Evolutionary conservation across 1,140 invertebrate species (phyloP).

Genomic region (Alviniconcha marisindica): DNA sequence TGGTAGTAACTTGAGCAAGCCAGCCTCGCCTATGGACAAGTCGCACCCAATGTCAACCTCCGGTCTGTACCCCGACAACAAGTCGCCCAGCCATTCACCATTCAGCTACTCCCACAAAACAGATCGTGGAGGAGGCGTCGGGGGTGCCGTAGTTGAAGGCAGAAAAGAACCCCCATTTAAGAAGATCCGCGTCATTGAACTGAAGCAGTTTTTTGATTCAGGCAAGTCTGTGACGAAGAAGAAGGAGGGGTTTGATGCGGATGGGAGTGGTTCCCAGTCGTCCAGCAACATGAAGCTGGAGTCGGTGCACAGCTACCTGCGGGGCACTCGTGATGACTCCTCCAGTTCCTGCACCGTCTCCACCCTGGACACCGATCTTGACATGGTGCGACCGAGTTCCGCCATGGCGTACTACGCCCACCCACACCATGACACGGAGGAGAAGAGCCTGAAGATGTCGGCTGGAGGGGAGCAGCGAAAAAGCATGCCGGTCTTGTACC

Average conservation of each 20-base stretch:
- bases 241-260: conserved; percentile 48
- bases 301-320: conserved; percentile 34
- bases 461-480: conserved; percentile 49
- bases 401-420: conserved; percentile 51
- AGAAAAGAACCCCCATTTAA: conserved; percentile 68
- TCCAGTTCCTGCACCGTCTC: conserved; percentile 49
- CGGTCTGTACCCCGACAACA: neutral
- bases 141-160: conserved; percentile 22
- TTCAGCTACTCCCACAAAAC: conserved; percentile 30
- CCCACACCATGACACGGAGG: conserved; percentile 43
- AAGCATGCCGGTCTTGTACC: conserved; percentile 56
- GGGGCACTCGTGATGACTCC: conserved; percentile 42
- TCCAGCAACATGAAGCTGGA: conserved; percentile 38
- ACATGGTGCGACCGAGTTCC: conserved; percentile 51
- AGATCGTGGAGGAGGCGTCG: neutral
- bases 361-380: conserved; percentile 43
- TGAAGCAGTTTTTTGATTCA: conserved; percentile 66
- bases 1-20: conserved; percentile 42
- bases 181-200: conserved; percentile 64
- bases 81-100: conserved; percentile 18
- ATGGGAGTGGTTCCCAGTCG: conserved; percentile 45
- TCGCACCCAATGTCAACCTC: neutral
- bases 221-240: conserved; percentile 56
- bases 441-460: conserved; percentile 41
- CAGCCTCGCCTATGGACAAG: conserved; percentile 36